A percentile compares a stretch with the other conserved stretches of the same genome.
phyloP scores from a whole-genome alignment of 2,797 vertebrate species.

The Antrozous pallidus region DNA sequence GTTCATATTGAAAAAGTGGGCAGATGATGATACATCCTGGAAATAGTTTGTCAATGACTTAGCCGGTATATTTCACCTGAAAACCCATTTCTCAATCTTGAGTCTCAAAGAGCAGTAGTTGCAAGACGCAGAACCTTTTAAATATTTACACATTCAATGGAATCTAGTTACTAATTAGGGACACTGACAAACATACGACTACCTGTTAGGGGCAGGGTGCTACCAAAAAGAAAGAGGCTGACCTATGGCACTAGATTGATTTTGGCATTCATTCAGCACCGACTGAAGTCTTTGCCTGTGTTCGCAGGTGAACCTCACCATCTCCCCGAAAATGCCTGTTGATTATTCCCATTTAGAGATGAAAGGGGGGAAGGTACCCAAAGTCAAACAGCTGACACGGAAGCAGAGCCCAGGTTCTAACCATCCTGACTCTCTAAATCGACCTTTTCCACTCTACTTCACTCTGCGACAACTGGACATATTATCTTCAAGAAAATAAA shows the following conservation, averaged over 20 bases:
- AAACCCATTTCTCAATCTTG: neutral
- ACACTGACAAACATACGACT: constrained; percentile 10
- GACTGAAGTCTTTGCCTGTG: neutral
- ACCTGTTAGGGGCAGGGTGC: neutral
- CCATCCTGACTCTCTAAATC: neutral
- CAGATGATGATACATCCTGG: neutral
- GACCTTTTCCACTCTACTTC: neutral
- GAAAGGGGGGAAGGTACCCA: constrained; percentile 8
- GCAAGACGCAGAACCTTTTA: neutral
- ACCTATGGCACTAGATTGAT: neutral
- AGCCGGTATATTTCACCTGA: neutral
- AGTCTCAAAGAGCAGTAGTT: neutral
- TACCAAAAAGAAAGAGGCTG: neutral
- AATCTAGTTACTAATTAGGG: neutral
- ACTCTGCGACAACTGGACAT: neutral
- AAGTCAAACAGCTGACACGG: neutral
- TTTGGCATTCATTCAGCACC: neutral
- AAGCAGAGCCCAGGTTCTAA: neutral
- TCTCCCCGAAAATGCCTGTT: neutral
- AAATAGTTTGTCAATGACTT: constrained; percentile 9
- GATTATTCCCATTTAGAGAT: constrained; percentile 15
- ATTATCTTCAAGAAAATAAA: constrained; percentile 26
- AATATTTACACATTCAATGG: neutral
- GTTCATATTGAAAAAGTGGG: neutral
- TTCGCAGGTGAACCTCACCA: neutral